Percentiles rank a stretch among this genome's conserved stretches.
Conservation (phyloP, 2,113 vertebrate genomes). For the Gnathochromis pfefferi region DNA sequence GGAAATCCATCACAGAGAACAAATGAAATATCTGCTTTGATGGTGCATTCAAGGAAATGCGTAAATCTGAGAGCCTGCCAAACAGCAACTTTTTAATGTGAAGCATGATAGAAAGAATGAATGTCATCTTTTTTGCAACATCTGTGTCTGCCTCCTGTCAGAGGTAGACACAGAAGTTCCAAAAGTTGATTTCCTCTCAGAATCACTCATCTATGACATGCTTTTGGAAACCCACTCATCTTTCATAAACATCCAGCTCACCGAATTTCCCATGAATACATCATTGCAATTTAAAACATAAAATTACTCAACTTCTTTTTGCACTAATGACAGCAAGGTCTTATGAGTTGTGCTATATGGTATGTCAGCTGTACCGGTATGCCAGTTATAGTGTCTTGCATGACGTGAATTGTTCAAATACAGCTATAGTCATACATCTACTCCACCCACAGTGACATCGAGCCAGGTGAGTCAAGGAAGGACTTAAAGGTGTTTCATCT, state of each 20-base stretch:
- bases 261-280: not conserved
- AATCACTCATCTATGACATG: not conserved
- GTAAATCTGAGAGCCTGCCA: not conserved
- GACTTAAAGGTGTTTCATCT: not conserved
- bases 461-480: not conserved
- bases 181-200: constrained; percentile 1
- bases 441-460: not conserved
- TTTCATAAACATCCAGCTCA: not conserved
- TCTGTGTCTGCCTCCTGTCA: constrained; percentile 10
- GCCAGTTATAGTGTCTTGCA: not conserved
- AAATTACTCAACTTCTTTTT: not conserved
- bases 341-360: not conserved
- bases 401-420: not conserved
- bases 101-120: constrained; percentile 31
- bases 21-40: not conserved
- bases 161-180: not conserved
- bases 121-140: not conserved
- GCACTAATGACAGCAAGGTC: not conserved
- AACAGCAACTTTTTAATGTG: not conserved
- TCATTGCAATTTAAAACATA: not conserved
- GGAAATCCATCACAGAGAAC: not conserved
- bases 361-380: not conserved
- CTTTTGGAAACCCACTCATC: not conserved
- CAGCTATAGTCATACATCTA: not conserved
- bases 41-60: not conserved